These are phyloP conservation scores for Synanthedon vespiformis DNA, from an alignment of 2,888 invertebrate species.

Conservation along the genomic window DNA sequence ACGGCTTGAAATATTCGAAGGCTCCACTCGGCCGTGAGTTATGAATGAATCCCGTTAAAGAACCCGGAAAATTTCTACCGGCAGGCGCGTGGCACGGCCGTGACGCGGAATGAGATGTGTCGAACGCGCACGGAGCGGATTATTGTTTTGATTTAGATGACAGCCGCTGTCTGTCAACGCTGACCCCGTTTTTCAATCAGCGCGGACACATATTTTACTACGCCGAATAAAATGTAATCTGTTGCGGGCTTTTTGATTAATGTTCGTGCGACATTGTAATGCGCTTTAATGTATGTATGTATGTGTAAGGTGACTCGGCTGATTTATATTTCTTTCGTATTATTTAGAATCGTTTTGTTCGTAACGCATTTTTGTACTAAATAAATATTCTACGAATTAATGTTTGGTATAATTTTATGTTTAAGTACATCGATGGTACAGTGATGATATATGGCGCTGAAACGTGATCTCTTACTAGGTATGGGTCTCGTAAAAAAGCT, in stretches of 20 bases:
- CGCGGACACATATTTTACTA: neutral
- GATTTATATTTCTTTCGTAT: too few relatives aligned
- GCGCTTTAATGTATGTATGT: too few relatives aligned
- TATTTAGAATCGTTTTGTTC: too few relatives aligned
- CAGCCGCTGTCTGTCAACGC: neutral
- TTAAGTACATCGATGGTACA: too few relatives aligned
- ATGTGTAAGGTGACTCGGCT: too few relatives aligned
- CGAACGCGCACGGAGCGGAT: conserved; percentile 7
- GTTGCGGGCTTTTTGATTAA: neutral
- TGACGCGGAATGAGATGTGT: conserved; percentile 23
- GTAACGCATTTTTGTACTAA: too few relatives aligned
- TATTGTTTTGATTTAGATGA: conserved; percentile 11
- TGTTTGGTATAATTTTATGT: too few relatives aligned
- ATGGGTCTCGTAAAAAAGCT: too few relatives aligned
- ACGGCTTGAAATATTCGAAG: conserved; percentile 67
- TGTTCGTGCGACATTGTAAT: neutral
- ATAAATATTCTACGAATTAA: too few relatives aligned
- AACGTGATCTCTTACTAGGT: too few relatives aligned
- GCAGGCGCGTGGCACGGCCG: conserved; percentile 27
- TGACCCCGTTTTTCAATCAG: neutral
- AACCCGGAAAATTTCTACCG: conserved; percentile 68
- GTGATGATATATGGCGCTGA: too few relatives aligned
- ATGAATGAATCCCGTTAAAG: conserved; percentile 70
- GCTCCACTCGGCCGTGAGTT: conserved; percentile 67
- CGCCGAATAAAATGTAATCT: neutral